Conservation (phyloP, 2,888 invertebrate species). For the Dendrolimus pini region DNA sequence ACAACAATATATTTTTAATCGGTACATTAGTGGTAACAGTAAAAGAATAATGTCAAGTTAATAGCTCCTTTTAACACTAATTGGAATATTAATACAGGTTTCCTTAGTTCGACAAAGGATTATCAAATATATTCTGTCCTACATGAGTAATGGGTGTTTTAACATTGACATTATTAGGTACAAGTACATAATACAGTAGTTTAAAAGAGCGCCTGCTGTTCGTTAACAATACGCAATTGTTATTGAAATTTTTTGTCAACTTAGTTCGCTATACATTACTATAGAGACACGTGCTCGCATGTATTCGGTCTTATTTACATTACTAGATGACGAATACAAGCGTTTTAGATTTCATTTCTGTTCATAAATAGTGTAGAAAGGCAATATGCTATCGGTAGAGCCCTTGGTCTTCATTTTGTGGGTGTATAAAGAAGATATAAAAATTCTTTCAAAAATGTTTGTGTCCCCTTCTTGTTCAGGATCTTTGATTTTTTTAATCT, state of each 20-base stretch:
- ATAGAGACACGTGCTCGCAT: not conserved
- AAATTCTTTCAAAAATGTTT: too few species aligned
- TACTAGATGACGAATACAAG: too few species aligned
- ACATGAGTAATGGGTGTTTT: not conserved
- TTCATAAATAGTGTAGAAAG: too few species aligned
- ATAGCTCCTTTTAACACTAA: not conserved
- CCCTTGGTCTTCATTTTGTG: too few species aligned
- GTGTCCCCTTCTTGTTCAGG: too few species aligned
- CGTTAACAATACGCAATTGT: not conserved
- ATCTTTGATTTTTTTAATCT: too few species aligned
- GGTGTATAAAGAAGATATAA: too few species aligned
- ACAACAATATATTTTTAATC: too few species aligned
- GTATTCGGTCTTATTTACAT: not conserved
- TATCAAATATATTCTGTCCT: not conserved
- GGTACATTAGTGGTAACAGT: too few species aligned
- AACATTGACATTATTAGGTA: not conserved
- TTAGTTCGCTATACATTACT: not conserved
- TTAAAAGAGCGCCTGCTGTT: not conserved
- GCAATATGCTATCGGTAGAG: too few species aligned
- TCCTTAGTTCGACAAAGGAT: not conserved
- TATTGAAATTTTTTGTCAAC: not conserved
- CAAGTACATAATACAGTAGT: not conserved
- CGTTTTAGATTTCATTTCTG: too few species aligned
- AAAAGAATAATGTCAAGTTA: too few species aligned
- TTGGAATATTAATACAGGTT: not conserved